phyloP scores from a whole-genome alignment of 2,113 vertebrate species.

The Marcusenius ussheri region DNA sequence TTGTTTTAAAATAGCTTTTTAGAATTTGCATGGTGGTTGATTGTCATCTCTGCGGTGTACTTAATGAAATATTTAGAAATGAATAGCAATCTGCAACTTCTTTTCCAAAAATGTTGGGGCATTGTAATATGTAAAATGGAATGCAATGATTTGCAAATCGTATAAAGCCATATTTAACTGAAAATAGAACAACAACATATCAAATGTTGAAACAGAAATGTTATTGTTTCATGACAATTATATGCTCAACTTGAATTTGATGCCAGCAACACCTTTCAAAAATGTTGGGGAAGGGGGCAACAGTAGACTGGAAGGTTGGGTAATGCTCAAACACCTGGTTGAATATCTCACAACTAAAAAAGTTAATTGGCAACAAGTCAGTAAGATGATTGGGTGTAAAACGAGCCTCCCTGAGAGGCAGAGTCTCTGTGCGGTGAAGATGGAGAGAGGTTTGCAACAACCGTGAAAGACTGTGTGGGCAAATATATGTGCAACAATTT shows the following conservation, averaged over 20 bases:
- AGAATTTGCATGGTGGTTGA: background rate
- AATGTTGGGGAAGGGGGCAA: background rate
- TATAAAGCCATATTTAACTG: background rate
- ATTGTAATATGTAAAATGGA: background rate
- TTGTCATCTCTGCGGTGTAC: background rate
- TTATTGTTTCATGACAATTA: too few species aligned
- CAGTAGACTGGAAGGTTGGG: background rate
- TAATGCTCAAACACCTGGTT: background rate
- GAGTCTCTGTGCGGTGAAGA: background rate
- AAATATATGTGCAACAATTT: background rate
- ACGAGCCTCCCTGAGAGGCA: background rate
- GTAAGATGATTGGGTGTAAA: background rate
- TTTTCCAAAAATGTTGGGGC: background rate
- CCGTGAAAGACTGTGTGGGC: background rate
- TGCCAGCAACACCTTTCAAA: background rate
- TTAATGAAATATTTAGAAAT: conserved; percentile 1
- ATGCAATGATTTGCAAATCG: background rate
- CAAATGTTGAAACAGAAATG: background rate
- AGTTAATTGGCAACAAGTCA: background rate
- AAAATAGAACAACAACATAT: background rate
- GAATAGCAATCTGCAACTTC: background rate
- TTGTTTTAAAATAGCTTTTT: background rate
- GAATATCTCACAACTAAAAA: background rate
- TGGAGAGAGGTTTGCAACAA: background rate
- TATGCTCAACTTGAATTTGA: background rate